Evolutionary conservation across 2,113 vertebrate species (phyloP), one percentile per base, ranked within the genome.

Genomic region (Toxostoma redivivum): DNA sequence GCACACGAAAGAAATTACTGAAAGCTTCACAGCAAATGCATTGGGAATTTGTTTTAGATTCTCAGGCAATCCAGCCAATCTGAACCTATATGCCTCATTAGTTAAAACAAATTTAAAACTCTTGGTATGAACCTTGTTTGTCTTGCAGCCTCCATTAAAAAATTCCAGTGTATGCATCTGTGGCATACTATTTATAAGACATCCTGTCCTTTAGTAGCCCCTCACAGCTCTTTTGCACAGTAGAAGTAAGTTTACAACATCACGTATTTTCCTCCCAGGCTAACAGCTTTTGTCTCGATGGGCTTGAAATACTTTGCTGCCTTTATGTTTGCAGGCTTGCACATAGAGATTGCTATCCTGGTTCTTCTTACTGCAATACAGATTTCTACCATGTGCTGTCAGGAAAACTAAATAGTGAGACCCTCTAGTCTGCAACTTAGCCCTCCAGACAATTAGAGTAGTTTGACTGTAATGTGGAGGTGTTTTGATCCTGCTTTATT

Each of bases 81-180:
- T 77, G 85, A 90, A 82, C 31, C 0, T 65, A 17, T 58, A 79
- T 0, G 5, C 45, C 57, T 72, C 70, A 77, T 90, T 92, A 88
- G 30, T 69, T 70, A 80, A 69, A 90, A 15, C 11, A 88, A 57
- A 92, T 90, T 57, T 71, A 85, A 53, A 84, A 60, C 44, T 72
- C 37, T 88, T 80, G 13, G 14, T 69, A 79, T 22, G 76, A 82
- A 69, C 24, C 31, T 74, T 85, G 21, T 87, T 81, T 94, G 44
- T 79, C 51, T 82, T 85, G 28, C 10, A 48, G 15, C 5, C 31
- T 0, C 0, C 7, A 31, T 69, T 57, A 48, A 90, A 87, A 91
- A 27, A 10, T 57, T 85, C 15, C 31, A 44, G 21, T 0, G 0
- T 40, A 44, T 30, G 12, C 22, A 6, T 64, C 17, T 37, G 12